Base-by-base conservation (phyloP, 2,113 vertebrate species). In the Anoplopoma fimbria region DNA sequence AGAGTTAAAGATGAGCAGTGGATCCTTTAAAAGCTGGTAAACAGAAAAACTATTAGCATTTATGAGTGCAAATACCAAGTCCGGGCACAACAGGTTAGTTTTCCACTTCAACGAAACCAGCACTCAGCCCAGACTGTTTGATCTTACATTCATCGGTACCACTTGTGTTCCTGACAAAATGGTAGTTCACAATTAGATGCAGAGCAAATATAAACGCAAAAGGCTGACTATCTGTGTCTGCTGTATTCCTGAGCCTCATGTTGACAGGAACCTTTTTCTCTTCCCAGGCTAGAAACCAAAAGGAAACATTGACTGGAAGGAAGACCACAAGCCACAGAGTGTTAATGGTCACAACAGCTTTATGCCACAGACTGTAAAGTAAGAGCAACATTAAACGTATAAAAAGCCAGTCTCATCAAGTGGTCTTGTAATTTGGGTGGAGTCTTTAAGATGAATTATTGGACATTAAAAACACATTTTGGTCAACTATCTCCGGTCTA, bases 311-410 rank as follows among this genome's bases (percentile, higher is more conserved):
- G 71, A 81, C 80, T 89, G 87, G 69, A 77, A 88, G 38, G 60
- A 85, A 62, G 40, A 78, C 89, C 91, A 78, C 82, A 92, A 87
- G 53, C 90, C 87, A 36, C 89, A 85, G 49, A 68, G 86, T 79
- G 82, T 86, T 80, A 83, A 90, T 80, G 81, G 67, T 76, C 81
- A 49, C 65, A 75, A 74, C 73, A 82, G 77, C 15, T 71, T 78
- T 34, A 77, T 40, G 31, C 72, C 72, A 51, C 61, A 87, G 38
- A 86, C 75, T 61, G 53, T 83, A 27, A 81, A 82, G 21, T 12
- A 75, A 62, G n/a, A 70, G 74, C 23, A 64, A 65, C 72, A 67
- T 74, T 75, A 58, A 4, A 79, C 85, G 68, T 81, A 79, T 49
- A 69, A 75, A n/a, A 64, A 68, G 55, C n/a, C 7, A 0, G 40